Percentiles rank a stretch among this genome's conserved stretches.
These are phyloP conservation scores for Caenorhabditis elegans DNA, from an alignment of 1,140 invertebrate genomes.

Conservation along the genomic window WBcel235 BX284605.5:7980501-7981000, in stretches of 20 bases:
- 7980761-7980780: constrained; percentile 17
- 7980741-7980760: neutral
- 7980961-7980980: too few relatives aligned
- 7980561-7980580: neutral
- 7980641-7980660: neutral
- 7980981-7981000: too few relatives aligned
- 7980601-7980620: constrained; percentile 1
- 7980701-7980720: neutral
- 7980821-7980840: neutral
- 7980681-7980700: neutral
- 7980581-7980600: neutral
- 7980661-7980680: neutral
- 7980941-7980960: too few relatives aligned
- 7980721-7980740: constrained; percentile 18
- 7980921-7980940: too few relatives aligned
- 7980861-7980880: too few relatives aligned
- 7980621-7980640: constrained; percentile 23
- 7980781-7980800: neutral
- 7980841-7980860: too few relatives aligned
- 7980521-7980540: constrained; percentile 32
- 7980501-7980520: neutral
- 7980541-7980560: neutral
- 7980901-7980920: too few relatives aligned
- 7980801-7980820: neutral
- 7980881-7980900: too few relatives aligned